Base-by-base conservation (phyloP, 2,888 invertebrate genomes). In the Melanostoma scalare region DNA sequence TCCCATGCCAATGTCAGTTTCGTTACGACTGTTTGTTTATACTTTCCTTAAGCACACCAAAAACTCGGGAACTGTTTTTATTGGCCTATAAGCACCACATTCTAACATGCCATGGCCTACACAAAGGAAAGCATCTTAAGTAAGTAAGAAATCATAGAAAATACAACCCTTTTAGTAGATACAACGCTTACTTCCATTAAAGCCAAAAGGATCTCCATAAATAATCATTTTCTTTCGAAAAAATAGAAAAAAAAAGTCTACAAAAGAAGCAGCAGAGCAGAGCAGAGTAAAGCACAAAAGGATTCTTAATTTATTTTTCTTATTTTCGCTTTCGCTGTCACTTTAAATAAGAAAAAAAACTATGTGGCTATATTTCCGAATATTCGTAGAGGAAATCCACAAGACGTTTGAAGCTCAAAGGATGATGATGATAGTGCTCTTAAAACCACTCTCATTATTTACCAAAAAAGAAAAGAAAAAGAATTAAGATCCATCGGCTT, bases 121-220 rank as follows among this genome's bases (percentile, higher is more conserved):
- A 46, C 46, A 61, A 48, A 4, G 9, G 4, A 3, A 42, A 35
- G 3, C 1, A 5, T 6, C 33, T 31, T n/a, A 42, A 52, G 63
- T 6, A 46, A 71, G 36, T 50, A 58, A 68, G 63, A 78, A 77
- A 68, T 78, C 63, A 65, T 77, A 63, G 9, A 30, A 31, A 48
- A 73, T 60, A 67, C 61, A 81, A 76, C 77, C 73, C 73, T 69
- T 73, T 69, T 61, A 48, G 67, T 10, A 30, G 4, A 53, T 36
- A 36, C 36, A n/a, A n/a, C 8, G 46, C 8, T 48, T 53, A 6
- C 30, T 44, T 33, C 44, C 53, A 69, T 42, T 58, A 65, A 63
- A 63, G 63, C 50, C 63, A 63, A 63, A 77, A 56, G 72, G 78
- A 74, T 78, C 68, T 78, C 56, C 82, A 82, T 82, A 77, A 77